Percentiles rank a stretch among this genome's conserved stretches.
phyloP scores from a whole-genome alignment of 2,797 vertebrate species.

The Halcyon chelicuti region DNA sequence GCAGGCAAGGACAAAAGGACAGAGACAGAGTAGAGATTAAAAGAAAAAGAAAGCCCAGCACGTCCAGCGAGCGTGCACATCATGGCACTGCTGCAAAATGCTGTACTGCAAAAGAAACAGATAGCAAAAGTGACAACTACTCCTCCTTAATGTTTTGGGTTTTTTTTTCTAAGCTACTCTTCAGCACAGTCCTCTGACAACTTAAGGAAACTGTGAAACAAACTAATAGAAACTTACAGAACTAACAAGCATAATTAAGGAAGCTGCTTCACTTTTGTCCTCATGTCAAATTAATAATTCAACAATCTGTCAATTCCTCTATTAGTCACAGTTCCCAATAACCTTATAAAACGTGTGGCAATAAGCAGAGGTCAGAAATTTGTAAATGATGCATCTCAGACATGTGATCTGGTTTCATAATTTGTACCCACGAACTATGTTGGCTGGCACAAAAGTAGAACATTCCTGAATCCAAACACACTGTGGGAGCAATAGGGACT shows the following conservation, averaged over 20 bases:
- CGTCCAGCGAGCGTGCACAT: rapidly evolving
- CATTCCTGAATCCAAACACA: not conserved
- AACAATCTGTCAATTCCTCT: not conserved
- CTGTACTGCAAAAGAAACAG: not conserved
- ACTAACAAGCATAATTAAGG: not conserved
- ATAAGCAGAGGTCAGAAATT: not conserved
- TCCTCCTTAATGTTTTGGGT: not conserved
- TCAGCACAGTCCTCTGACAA: not conserved
- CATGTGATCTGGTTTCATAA: not conserved
- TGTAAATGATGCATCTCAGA: not conserved
- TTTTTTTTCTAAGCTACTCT: not conserved
- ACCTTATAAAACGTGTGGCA: not conserved
- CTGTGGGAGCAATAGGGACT: not conserved
- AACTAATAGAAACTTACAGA: not conserved
- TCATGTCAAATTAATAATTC: not conserved
- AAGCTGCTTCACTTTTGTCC: not conserved
- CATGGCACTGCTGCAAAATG: not conserved
- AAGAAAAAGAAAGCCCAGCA: not conserved
- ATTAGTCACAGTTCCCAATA: not conserved
- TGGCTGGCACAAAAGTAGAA: not conserved
- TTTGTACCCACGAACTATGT: not conserved
- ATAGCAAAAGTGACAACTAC: not conserved
- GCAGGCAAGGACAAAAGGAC: slow-evolving; percentile 11
- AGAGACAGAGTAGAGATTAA: not conserved
- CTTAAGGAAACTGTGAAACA: not conserved